Conservation (phyloP, 1,140 invertebrate species). For the Drosophila neocordata region DNA sequence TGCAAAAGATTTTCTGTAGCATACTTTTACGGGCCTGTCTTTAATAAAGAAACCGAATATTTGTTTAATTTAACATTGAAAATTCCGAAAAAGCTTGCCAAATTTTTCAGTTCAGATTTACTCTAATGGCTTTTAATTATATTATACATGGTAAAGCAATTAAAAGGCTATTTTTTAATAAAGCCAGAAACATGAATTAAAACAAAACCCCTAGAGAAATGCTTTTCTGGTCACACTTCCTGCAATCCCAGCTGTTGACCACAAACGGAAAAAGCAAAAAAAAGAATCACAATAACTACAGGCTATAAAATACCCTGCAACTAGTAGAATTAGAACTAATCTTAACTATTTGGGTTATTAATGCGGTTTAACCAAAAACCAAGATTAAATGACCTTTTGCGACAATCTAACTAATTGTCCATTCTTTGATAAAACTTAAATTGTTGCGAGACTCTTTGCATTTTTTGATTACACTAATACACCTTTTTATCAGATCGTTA, state of each 20-base stretch:
- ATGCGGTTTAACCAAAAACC: too few species aligned
- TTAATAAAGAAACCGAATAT: background rate
- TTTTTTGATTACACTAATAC: background rate
- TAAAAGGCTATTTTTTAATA: conserved; percentile 10
- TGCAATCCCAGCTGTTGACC: conserved; percentile 33
- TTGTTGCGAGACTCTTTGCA: background rate
- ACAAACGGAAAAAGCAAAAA: conserved; percentile 4
- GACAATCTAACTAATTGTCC: too few species aligned
- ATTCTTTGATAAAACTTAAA: background rate
- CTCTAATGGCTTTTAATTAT: background rate
- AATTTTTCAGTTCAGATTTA: background rate
- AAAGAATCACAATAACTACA: background rate
- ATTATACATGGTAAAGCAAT: background rate
- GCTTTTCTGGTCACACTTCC: conserved; percentile 8
- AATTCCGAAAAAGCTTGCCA: background rate
- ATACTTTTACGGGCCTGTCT: background rate
- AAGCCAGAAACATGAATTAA: conserved; percentile 31
- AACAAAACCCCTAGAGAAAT: conserved; percentile 13
- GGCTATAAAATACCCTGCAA: background rate
- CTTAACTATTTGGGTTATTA: too few species aligned
- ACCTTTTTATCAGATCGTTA: background rate
- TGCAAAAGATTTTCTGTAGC: conserved; percentile 14
- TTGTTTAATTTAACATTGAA: background rate
- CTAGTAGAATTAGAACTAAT: background rate
- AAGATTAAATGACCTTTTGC: too few species aligned